Evolutionary conservation across 2,113 vertebrate species (phyloP), one percentile per base, ranked within the genome.

Genomic region (Neodontobutis hainanensis): DNA sequence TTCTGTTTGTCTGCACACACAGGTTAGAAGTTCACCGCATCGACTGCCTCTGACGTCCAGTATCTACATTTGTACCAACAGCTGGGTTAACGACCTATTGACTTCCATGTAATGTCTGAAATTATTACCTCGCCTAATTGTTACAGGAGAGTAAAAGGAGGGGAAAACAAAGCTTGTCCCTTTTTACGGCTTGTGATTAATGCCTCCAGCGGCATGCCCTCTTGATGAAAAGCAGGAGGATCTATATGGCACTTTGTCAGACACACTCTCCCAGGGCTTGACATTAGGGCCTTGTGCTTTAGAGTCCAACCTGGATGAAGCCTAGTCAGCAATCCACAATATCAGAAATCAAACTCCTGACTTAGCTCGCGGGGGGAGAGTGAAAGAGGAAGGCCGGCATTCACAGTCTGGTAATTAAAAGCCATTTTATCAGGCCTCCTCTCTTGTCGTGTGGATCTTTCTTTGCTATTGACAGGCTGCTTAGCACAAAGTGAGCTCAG

Each of bases 391-490:
- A 92, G 91, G 89, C 91, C 92, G 88, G 78, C 89, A 87, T 93
- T 93, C 94, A 93, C 92, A 92, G 92, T 77, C 89, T 94, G 92
- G 94, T 99, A 96, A 97, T 97, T 97, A 98, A 98, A 95, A 96
- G 87, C 87, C 89, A 88, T 95, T 97, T 96, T 92, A 96, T 95
- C 95, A 95, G 90, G 73, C 83, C 38, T 72, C 57, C 32, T 77
- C 72, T 67, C 81, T 69, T 87, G 80, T 79, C 48, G 77, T 70
- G 88, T 92, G 51, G 85, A 77, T 92, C 92, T 90, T 87, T 83
- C 73, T 87, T 75, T 76, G 64, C 16, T 93, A 96, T 95, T 84
- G 95, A 96, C 91, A 89, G 88, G 89, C 88, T 87, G 84, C 75
- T 85, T 84, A 92, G 90, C 80, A 78, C 77, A 89, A 91, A 94